Base-by-base conservation (phyloP, 2,797 vertebrate species). In the Helicolenus hilgendorfi region DNA sequence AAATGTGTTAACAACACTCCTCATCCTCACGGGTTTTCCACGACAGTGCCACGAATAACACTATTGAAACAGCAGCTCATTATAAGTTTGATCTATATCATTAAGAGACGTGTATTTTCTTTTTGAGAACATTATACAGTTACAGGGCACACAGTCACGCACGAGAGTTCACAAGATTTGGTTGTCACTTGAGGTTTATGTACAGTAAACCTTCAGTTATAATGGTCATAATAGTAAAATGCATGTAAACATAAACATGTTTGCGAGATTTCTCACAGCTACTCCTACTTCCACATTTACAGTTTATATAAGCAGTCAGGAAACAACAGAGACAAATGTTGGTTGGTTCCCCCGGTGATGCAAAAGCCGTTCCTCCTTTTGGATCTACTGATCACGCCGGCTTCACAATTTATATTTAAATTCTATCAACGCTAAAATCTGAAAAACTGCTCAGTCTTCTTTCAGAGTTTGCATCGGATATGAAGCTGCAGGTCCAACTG, bases 1-100 rank as follows among this genome's bases (percentile, higher is more conserved):
- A 88, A 86, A 89, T 31, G 72, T 87, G 85, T 75, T 63, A 78
- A 84, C 36, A 74, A 79, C 36, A n/a, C 69, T 15, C n/a, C 11
- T 10, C 3, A 56, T 3, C 18, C 15, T 90, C 14, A 73, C 64
- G 27, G 55, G 60, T 85, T 87, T 78, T 83, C 72, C 60, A 45
- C 20, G 11, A 49, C 18, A 56, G 24, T 13, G 4, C 31, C 14
- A 75, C 0, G 0, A 69, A 49, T 26, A 83, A 63, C 4, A 24
- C 31, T 9, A 67, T 80, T 14, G 10, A 88, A 72, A 89, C 49
- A 86, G 73, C 77, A 87, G 24, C 72, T 87, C 71, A 65, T 81
- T 72, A 53, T 15, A 72, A 53, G n/a, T 59, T 64, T 63, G 20
- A 81, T 8, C 13, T 3, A 7, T 68, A 20, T 5, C 65, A 11